A percentile compares a stretch with the other conserved stretches of the same genome.
Conservation (phyloP, 2,113 vertebrate genomes). For the Lepisosteus osseus region DNA sequence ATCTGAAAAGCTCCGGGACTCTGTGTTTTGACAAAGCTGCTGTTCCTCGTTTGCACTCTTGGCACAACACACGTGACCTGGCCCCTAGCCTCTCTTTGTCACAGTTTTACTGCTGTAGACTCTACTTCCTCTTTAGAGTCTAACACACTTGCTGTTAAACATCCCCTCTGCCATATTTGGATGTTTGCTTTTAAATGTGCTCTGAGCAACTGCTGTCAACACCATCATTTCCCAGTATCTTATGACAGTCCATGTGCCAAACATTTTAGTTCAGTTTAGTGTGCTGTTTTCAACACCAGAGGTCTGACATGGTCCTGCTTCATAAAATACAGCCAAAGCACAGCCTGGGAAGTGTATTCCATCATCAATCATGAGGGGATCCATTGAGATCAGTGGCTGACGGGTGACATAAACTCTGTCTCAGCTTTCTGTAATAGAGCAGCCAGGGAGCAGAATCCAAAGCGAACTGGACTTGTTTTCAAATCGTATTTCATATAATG, state of each 20-base stretch:
- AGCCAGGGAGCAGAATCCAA: too few species aligned
- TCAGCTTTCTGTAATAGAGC: neutral
- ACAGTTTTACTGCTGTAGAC: conserved; percentile 29
- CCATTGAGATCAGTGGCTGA: conserved; percentile 22
- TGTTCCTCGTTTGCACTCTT: conserved; percentile 24
- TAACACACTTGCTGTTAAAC: conserved; percentile 32
- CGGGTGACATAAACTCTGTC: conserved; percentile 7
- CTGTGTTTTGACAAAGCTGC: neutral
- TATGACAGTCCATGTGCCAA: conserved; percentile 9
- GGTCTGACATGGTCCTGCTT: neutral
- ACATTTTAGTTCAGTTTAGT: conserved; percentile 15
- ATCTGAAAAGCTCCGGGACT: neutral
- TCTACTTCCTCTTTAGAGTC: conserved; percentile 33
- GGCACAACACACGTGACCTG: conserved; percentile 19
- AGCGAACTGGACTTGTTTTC: too few species aligned
- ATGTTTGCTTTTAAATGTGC: conserved; percentile 28
- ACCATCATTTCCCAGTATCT: neutral
- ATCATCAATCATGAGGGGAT: neutral
- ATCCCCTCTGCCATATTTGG: conserved; percentile 48
- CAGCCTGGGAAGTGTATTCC: neutral
- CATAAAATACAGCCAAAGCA: neutral
- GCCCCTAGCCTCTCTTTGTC: conserved; percentile 38
- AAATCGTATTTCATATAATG: too few species aligned
- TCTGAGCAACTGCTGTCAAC: conserved; percentile 21
- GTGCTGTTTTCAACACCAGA: conserved; percentile 8